Evolutionary conservation across 37 sponge, comb jelly and placozoan genomes (phyloP), one percentile per base, ranked within the genome.

Genomic region (Diacarnus erythraeanus): DNA sequence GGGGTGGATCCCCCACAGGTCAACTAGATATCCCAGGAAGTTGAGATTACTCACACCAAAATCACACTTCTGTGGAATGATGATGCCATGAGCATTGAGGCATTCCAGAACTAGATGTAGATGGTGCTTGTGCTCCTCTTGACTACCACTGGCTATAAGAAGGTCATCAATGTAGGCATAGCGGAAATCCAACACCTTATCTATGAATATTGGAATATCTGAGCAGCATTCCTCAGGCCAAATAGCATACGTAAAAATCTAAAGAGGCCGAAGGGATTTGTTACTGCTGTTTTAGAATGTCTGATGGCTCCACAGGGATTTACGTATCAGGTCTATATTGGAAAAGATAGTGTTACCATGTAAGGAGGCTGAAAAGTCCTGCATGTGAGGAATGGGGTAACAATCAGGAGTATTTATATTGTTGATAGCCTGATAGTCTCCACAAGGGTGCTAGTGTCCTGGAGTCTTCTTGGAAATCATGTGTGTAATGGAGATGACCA

Each of bases 341-440:
- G 83, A 83, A 59, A 88, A 88, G 20, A 82, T 74, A 43, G 78
- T 88, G 54, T 77, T 38, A 69, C 87, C 82, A 3, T 87, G 87
- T 0, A 83, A 80, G 22, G 79, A 66, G 21, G 72, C 47, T 6
- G 89, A 67, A 69, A 88, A 88, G 47, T 88, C 80, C 18, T 84
- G 90, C 6, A 89, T 75, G 56, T 89, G 90, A 0, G 90, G 85
- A 47, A 89, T 65, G 20, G 90, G 85, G 54, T 89, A 89, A 12
- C 81, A 38, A 64, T 89, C 91, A 27, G 86, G 79, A 18, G 69
- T 33, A 41, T 86, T 86, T 38, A 36, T 26, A 26, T 44, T 60
- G 87, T 90, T 90, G 37, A 86, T n/a, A n/a, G n/a, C n/a, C n/a
- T 83, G 82, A 72, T 90, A 90, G 71, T 86, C 91, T 22, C 83